Evolutionary conservation across 1,140 invertebrate species (phyloP), one percentile per base, ranked within the genome.

Genomic region (Drosophila leontia): DNA sequence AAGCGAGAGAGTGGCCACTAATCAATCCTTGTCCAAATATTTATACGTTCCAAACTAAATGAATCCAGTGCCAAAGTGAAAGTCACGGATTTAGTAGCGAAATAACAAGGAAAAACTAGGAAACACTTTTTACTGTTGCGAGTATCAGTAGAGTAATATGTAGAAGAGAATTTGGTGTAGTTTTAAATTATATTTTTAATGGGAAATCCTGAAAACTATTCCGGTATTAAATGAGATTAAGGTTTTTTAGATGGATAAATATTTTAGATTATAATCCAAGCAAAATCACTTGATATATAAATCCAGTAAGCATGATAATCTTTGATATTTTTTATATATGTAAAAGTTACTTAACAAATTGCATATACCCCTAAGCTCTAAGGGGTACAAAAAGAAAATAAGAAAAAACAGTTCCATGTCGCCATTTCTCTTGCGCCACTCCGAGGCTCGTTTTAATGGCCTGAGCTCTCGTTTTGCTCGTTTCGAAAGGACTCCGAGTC

Each of bases 381-480:
- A 19, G 7, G 32, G 37, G 29, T 68, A 44, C 12, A 53, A 11
- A 19, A 68, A 64, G 53, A 34, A n/a, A 44, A 69, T 3, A 32
- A 34, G n/a, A 55, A 70, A 68, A 45, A 68, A 23, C 48, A 5
- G 17, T 68, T 68, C 44, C 60, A 57, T 63, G 48, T 63, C 55
- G 57, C 57, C 34, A 53, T 75, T 63, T 75, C 70, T 74, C 39
- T 76, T 50, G 39, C 56, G 45, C 57, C 75, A 55, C 17, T 59
- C 23, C 65, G 47, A 70, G 84, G 67, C 81, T 90, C 84, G 79
- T 69, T 88, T 87, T 84, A 88, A 90, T 88, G 84, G 84, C 62
- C 74, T 88, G 64, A 87, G 76, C 77, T 70, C 51, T 47, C 39
- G 65, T 37, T 64, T 63, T 48, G 13, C 70, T 67, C 71, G 83